Percentiles rank a stretch among this genome's conserved stretches.
Conservation (phyloP, 2,797 vertebrate species). For the Masticophis lateralis region DNA sequence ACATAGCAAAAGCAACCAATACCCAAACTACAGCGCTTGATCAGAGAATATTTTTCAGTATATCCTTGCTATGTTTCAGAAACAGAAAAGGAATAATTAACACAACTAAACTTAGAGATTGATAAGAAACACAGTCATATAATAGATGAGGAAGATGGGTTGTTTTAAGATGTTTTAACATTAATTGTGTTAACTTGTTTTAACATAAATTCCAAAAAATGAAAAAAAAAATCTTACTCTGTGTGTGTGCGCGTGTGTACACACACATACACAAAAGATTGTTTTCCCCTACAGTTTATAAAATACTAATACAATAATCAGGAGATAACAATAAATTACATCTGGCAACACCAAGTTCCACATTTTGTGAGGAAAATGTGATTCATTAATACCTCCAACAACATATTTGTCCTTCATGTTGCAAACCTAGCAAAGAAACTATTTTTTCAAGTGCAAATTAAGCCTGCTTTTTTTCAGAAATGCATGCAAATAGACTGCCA, state of each 20-base stretch:
- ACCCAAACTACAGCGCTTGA: background rate
- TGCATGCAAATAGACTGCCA: slow-evolving; percentile 49
- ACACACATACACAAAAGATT: no score
- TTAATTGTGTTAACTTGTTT: no score
- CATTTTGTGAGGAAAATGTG: slow-evolving; percentile 45
- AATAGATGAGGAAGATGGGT: background rate
- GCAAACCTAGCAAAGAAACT: slow-evolving; percentile 47
- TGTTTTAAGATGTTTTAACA: background rate
- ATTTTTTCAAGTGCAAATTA: slow-evolving; percentile 40
- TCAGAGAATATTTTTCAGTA: background rate
- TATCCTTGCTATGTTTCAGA: background rate
- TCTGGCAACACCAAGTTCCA: slow-evolving; percentile 10
- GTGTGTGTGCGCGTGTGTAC: no score
- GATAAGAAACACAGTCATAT: background rate
- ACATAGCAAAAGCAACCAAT: background rate
- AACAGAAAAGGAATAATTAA: background rate
- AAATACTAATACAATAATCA: slow-evolving; percentile 26
- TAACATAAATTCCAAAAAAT: background rate
- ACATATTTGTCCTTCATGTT: slow-evolving; percentile 42
- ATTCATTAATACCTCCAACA: slow-evolving; percentile 41
- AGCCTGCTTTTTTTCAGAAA: slow-evolving; percentile 50
- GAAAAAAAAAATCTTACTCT: no score
- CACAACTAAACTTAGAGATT: background rate
- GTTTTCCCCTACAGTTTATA: background rate
- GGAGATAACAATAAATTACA: slow-evolving; percentile 21